Conservation (phyloP, 2,888 invertebrate genomes). For the Xestia xanthographa region DNA sequence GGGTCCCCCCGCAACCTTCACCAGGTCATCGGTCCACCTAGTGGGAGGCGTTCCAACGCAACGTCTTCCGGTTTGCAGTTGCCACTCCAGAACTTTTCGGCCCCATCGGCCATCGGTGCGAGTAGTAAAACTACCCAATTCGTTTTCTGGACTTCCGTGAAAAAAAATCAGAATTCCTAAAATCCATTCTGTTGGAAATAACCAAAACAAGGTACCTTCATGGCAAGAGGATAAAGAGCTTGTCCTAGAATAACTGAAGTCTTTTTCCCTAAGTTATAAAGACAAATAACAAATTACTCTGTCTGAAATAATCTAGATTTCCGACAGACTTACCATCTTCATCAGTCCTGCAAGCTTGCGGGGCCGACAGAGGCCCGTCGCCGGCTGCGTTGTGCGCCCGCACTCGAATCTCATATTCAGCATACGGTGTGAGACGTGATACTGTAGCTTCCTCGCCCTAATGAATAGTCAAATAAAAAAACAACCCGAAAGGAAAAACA, state of each 20-base stretch:
- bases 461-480: conserved; percentile 13
- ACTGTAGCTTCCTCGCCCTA: conserved; percentile 94
- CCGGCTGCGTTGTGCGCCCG: conserved; percentile 96
- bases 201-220: background rate
- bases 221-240: background rate
- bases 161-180: background rate
- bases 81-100: no score
- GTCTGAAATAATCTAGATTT: background rate
- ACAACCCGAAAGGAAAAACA: background rate
- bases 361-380: conserved; percentile 94
- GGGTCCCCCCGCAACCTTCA: no score
- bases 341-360: conserved; percentile 95
- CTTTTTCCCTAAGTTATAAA: background rate
- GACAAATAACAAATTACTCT: background rate
- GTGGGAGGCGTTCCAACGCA: no score
- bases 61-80: no score
- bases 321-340: conserved; percentile 92
- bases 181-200: background rate
- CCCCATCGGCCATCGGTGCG: background rate
- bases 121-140: background rate
- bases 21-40: no score
- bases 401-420: conserved; percentile 96
- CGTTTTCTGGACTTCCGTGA: background rate
- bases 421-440: conserved; percentile 94
- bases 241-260: background rate